Evolutionary conservation across 2,888 invertebrate genomes (phyloP).

Genomic region (Sminthurides aquaticus): DNA sequence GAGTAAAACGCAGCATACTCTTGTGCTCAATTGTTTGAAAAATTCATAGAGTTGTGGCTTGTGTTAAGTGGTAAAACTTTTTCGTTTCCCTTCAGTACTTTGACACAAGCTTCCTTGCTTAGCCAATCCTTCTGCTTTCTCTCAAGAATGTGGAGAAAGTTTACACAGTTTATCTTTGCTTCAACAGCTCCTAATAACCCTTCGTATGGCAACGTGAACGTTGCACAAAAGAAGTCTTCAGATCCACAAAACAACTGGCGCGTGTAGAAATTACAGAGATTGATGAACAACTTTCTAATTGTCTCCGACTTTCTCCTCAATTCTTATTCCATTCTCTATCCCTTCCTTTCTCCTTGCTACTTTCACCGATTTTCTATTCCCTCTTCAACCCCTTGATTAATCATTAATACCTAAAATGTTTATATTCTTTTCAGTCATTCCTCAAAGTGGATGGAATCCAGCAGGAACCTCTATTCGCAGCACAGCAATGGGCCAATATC

Average conservation of each 20-base stretch:
- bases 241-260: not conserved
- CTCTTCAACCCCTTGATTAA: too few species aligned
- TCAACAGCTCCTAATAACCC: not conserved
- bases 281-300: not conserved
- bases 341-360: too few species aligned
- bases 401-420: not conserved
- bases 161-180: not conserved
- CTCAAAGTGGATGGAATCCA: slow-evolving; percentile 11
- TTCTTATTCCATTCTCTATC: too few species aligned
- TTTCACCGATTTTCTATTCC: too few species aligned
- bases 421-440: slow-evolving; percentile 13
- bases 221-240: not conserved
- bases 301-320: not conserved
- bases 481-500: slow-evolving; percentile 48
- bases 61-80: not conserved
- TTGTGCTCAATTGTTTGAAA: not conserved
- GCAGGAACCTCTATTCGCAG: slow-evolving; percentile 19
- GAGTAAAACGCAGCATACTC: too few species aligned
- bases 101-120: too few species aligned
- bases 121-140: too few species aligned
- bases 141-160: too few species aligned
- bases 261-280: not conserved
- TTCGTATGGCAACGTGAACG: too few species aligned
- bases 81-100: not conserved
- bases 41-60: not conserved